Base-by-base conservation (phyloP, 2,113 vertebrate genomes). In the Parus major region DNA sequence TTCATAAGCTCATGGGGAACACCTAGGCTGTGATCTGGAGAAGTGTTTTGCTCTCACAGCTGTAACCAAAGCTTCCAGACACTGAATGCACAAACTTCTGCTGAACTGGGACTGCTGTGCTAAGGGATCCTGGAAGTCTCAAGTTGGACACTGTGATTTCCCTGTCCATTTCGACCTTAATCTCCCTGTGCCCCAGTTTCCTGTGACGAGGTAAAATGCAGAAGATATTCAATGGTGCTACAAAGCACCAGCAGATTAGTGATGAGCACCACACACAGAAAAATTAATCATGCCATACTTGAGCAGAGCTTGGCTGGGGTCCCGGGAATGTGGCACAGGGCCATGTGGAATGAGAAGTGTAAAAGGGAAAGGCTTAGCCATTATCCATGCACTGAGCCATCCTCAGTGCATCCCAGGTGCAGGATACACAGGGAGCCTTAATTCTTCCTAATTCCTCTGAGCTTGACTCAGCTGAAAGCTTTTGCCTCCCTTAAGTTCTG, bases 141-240 rank as follows among this genome's bases (percentile, higher is more conserved):
- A 82, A 46, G 29, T 11, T 73, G 63, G 77, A 39, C 35, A 5
- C 35, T 69, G 23, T 59, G n/a, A 85, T 72, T 92, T 79, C 59
- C 23, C 57, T 65, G 55, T 21, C 2, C 5, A 90, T 75, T 95
- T 46, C 95, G 88, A 88, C 90, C 90, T 90, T 97, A 94, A 94
- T 94, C 90, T 75, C 36, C 19, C 71, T 18, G 47, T 84, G 76
- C 41, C 80, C 86, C 66, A 66, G 64, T 96, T 96, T 93, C 13
- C 49, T 60, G 22, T 39, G 79, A 86, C 18, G 35, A 88, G 46
- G 86, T 88, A 68, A 63, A 93, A 94, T 5, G 57, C 46, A 64
- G 59, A 77, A 84, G 86, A 57, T 2, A 11, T 57, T 88, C 57
- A 39, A 3, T 33, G 86, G 77, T 88, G 60, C 56, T 52, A 57